Base-by-base conservation (phyloP, 2,797 vertebrate species). In the Aplochiton taeniatus region DNA sequence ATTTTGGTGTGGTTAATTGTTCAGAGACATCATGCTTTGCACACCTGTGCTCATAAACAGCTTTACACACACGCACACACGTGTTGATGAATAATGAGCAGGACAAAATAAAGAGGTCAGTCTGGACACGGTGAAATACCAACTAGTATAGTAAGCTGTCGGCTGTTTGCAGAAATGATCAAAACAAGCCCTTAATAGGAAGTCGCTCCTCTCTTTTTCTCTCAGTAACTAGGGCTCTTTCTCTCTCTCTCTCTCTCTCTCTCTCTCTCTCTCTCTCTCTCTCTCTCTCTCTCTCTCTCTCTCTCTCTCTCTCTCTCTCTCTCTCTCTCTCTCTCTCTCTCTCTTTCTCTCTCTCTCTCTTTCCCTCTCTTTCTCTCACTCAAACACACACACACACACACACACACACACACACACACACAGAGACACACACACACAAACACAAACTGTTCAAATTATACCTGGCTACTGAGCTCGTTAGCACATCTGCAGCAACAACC, bases 351-450 rank as follows among this genome's bases (percentile, higher is more conserved):
- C n/a, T n/a, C n/a, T n/a, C n/a, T n/a, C n/a, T n/a, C n/a, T n/a
- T n/a, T n/a, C n/a, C n/a, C n/a, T n/a, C n/a, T 16, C 43, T 47
- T 54, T 10, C 19, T 31, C 53, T 46, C 11, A 53, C 14, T 42
- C 50, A 59, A 41, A 65, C 9, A 68, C 43, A 69, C 66, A 61
- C 45, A 51, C 46, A 18, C 65, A 31, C 51, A 4, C 61, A 66
- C 43, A 72, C 17, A 47, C 12, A 1, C 8, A 42, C n/a, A 43
- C 17, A 57, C 19, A 13, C 7, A 61, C 42, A 72, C 17, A 47
- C 9, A 1, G n/a, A n/a, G n/a, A 31, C 31, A 20, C 41, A 44
- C 31, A 16, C 19, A 47, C 43, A 59, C 18, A 18, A 9, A 58
- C 20, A 68, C 44, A 50, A 11, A 1, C 8, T 48, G 18, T 53